Conservation (phyloP, 2,888 invertebrate genomes). For the Aplocera efformata region DNA sequence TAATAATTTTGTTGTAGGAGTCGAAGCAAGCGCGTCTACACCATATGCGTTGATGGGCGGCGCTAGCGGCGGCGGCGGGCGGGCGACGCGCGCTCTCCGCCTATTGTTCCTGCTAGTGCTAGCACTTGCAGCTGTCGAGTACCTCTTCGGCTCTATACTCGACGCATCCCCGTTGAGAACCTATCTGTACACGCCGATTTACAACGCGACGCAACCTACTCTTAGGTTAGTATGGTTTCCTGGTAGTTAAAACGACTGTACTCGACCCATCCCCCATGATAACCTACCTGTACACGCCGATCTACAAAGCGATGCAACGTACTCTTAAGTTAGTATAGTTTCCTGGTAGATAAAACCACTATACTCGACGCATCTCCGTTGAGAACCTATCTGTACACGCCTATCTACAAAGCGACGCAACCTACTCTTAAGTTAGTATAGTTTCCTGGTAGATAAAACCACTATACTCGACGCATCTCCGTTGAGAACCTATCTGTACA, state of each 20-base stretch:
- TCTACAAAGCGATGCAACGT: not conserved
- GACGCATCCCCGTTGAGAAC: conserved; percentile 76
- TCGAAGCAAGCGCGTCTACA: conserved; percentile 39
- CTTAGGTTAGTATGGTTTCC: conserved; percentile 40
- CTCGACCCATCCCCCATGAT: too few relatives aligned
- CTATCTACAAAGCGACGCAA: conserved; percentile 64
- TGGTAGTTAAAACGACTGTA: not conserved
- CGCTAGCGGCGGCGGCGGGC: conserved; percentile 66
- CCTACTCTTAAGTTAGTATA: conserved; percentile 50
- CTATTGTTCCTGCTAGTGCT: conserved; percentile 78
- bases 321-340: too few relatives aligned
- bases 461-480: too few relatives aligned
- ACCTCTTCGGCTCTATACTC: conserved; percentile 83
- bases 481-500: not conserved
- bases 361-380: conserved; percentile 80
- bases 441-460: not conserved
- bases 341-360: too few relatives aligned
- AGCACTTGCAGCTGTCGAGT: conserved; percentile 84
- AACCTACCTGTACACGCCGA: not conserved
- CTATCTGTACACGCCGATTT: conserved; percentile 69
- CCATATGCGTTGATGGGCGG: conserved; percentile 73
- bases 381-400: conserved; percentile 72
- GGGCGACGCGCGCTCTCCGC: conserved; percentile 73
- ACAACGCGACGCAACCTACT: conserved; percentile 64
- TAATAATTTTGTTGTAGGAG: conserved; percentile 29